Evolutionary conservation across 2,888 invertebrate genomes (phyloP), one percentile per base, ranked within the genome.

Genomic region (Metellina segmentata): DNA sequence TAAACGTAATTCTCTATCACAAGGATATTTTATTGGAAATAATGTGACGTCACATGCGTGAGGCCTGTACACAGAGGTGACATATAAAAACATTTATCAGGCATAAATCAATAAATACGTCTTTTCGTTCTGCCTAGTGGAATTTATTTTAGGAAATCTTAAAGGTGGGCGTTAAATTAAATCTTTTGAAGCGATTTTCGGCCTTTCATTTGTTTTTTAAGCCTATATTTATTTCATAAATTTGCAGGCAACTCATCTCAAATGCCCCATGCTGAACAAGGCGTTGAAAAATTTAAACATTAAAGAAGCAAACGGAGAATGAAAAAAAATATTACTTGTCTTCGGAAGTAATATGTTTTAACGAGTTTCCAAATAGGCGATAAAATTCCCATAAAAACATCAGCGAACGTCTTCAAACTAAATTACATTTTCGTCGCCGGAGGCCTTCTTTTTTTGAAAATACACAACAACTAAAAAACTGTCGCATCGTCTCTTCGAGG

Each of bases 321-420:
- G 34, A 16, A 61, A 69, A 34, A 34, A 79, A 79, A 77, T 51
- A 51, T 4, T 48, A 75, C 74, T 85, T 86, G 86, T 86, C 71
- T 78, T 86, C 77, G 78, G 86, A 86, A 89, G 81, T 79, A 72
- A 81, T 77, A 77, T 61, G 53, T 83, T 83, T 83, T 89, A 89
- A 89, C 75, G 81, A 82, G 89, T 82, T 89, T 69, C 70, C 79
- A 83, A 89, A 83, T 82, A 77, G 89, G 89, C 53, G 89, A 89
- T 89, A 89, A 89, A 89, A 89, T 82, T 89, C 89, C 77, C 89
- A 89, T 89, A 89, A 89, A 83, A 82, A 81, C 82, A 75, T 89
- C 89, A 89, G 70, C 77, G 61, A 70, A 11, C 75, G 75, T 89
- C 82, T 81, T 89, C 89, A 78, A 82, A 89, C 75, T 82, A 82